A percentile compares a stretch with the other conserved stretches of the same genome.
These are phyloP conservation scores for Acipenser transmontanus DNA, from an alignment of 2,797 vertebrate genomes.

Conservation along the genomic window DNA sequence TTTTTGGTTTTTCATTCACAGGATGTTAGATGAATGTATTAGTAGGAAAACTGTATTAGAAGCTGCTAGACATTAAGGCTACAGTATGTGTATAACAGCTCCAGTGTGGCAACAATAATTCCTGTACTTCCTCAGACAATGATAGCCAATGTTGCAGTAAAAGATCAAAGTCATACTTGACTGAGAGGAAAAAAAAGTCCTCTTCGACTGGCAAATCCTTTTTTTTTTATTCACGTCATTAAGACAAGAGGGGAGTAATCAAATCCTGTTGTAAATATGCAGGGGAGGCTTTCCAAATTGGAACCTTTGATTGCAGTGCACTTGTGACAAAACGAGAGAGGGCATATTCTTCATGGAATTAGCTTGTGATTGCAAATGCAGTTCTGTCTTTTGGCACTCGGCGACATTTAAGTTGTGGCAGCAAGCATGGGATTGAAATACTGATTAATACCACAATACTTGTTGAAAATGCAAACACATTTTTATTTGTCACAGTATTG, in stretches of 20 bases:
- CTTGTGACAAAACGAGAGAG: neutral
- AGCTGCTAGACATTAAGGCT: too few relatives aligned
- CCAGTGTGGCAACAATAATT: too few relatives aligned
- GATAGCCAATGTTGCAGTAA: neutral
- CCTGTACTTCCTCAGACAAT: too few relatives aligned
- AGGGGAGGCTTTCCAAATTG: constrained; percentile 17
- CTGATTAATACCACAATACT: constrained; percentile 1
- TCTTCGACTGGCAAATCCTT: constrained; percentile 12
- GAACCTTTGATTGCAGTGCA: constrained; percentile 2
- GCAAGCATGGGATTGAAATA: constrained; percentile 12
- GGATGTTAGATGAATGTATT: too few relatives aligned
- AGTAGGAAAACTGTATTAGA: too few relatives aligned
- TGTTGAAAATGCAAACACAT: neutral
- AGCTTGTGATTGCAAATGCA: neutral
- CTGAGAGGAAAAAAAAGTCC: constrained; percentile 7
- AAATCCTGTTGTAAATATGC: constrained; percentile 12
- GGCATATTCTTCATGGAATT: neutral
- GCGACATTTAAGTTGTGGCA: neutral
- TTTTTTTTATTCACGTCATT: constrained; percentile 25
- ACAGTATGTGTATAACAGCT: too few relatives aligned
- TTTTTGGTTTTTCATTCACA: too few relatives aligned
- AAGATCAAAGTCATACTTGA: constrained; percentile 13
- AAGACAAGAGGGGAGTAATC: constrained; percentile 23
- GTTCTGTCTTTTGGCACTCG: neutral
- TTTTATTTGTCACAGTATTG: neutral